Evolutionary conservation across 2,888 invertebrate species (phyloP).

Genomic region (Drosophila phalerata): DNA sequence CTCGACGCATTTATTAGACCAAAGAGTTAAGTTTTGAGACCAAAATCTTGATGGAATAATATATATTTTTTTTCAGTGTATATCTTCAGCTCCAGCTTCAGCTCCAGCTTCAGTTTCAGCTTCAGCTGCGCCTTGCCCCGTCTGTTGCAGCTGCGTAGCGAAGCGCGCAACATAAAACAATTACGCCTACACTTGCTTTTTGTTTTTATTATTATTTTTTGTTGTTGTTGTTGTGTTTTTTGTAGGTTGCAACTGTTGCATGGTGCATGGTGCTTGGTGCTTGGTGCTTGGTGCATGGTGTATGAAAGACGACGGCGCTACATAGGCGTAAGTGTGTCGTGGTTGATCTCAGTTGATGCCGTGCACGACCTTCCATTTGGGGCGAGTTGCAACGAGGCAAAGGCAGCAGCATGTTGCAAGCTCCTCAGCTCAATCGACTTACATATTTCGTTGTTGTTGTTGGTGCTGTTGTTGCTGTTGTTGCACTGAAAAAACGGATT

Average conservation of each 20-base stretch:
- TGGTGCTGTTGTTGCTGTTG: background rate
- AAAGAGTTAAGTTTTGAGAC: too few species aligned
- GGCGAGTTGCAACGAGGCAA: conserved; percentile 31
- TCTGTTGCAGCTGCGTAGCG: conserved; percentile 49
- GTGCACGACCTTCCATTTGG: conserved; percentile 66
- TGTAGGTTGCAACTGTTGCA: conserved; percentile 25
- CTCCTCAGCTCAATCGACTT: background rate
- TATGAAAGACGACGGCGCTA: conserved; percentile 38
- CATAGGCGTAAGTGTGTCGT: conserved; percentile 67
- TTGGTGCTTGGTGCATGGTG: conserved; percentile 4
- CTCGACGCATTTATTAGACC: too few species aligned
- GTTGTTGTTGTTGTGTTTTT: background rate
- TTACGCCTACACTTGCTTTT: conserved; percentile 84
- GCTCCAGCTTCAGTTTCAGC: background rate
- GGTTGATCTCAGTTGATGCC: conserved; percentile 70
- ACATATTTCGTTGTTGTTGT: background rate
- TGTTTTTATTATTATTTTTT: conserved; percentile 8
- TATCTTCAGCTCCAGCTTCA: background rate
- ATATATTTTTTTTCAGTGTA: too few species aligned
- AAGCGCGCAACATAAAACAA: conserved; percentile 84
- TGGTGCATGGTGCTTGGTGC: background rate
- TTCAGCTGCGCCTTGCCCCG: conserved; percentile 2
- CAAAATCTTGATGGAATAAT: too few species aligned
- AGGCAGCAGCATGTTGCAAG: conserved; percentile 8
- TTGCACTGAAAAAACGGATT: conserved; percentile 71